phyloP scores from a whole-genome alignment of 2,888 invertebrate genomes.

The Euzophera pinguis region DNA sequence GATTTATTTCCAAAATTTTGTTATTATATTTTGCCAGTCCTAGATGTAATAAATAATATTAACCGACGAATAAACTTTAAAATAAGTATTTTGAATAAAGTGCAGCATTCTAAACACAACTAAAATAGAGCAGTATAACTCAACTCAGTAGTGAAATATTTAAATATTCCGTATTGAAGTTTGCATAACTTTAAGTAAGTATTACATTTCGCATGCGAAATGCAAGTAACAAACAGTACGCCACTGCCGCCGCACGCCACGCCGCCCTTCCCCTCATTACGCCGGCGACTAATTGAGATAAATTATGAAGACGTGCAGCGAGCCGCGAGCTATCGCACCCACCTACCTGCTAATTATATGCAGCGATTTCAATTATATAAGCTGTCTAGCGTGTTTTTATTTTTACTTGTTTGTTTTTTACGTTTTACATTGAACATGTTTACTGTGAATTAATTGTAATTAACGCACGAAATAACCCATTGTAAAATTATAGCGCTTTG shows the following conservation, averaged over 20 bases:
- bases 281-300: slow-evolving; percentile 72
- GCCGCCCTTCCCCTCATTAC: slow-evolving; percentile 71
- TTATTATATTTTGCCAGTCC: no score
- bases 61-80: no score
- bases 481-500: slow-evolving; percentile 35
- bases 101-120: no score
- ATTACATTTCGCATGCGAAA: slow-evolving; percentile 20
- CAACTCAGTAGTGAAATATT: neutral
- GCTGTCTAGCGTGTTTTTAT: slow-evolving; percentile 40
- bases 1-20: no score
- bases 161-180: neutral
- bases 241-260: no score
- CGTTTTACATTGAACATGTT: slow-evolving; percentile 34
- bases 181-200: neutral
- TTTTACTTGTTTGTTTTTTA: slow-evolving; percentile 40
- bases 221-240: slow-evolving; percentile 22
- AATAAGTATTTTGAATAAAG: no score
- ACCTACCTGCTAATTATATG: slow-evolving; percentile 69
- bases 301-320: slow-evolving; percentile 73
- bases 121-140: no score
- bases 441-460: slow-evolving; percentile 45
- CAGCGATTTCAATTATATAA: slow-evolving; percentile 67
- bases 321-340: slow-evolving; percentile 60
- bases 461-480: slow-evolving; percentile 41
- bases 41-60: no score